These are phyloP conservation scores for Diplogasteroides magnus DNA, from an alignment of 1,140 invertebrate genomes.

Conservation along the genomic window DNA sequence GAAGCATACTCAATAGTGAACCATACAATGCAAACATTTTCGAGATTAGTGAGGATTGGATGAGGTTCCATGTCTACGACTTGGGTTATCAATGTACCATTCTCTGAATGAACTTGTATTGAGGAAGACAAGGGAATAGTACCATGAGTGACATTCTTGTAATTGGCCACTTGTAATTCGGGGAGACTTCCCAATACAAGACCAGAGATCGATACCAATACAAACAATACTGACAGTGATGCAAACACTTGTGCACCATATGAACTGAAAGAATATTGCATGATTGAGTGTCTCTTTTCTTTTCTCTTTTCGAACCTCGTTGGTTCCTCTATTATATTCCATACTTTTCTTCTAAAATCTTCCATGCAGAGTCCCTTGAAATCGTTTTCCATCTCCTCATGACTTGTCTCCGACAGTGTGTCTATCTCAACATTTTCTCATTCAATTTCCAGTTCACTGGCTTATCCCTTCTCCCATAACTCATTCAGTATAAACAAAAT, in stretches of 20 bases:
- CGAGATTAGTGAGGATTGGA: slow-evolving; percentile 34
- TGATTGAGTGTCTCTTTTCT: neutral
- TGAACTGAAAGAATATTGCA: slow-evolving; percentile 32
- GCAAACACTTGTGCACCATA: slow-evolving; percentile 41
- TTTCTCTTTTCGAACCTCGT: slow-evolving; percentile 22
- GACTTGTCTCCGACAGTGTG: too few species aligned
- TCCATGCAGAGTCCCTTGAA: slow-evolving; percentile 41
- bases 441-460: too few species aligned
- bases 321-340: slow-evolving; percentile 43
- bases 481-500: too few species aligned
- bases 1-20: slow-evolving; percentile 43
- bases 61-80: slow-evolving; percentile 41
- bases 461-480: too few species aligned
- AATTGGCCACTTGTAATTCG: slow-evolving; percentile 35
- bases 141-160: slow-evolving; percentile 1
- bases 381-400: slow-evolving; percentile 31
- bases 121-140: neutral
- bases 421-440: too few species aligned
- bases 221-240: slow-evolving; percentile 39
- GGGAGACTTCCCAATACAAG: slow-evolving; percentile 42
- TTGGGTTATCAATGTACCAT: slow-evolving; percentile 11
- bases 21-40: slow-evolving; percentile 47
- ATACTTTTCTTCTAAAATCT: slow-evolving; percentile 32
- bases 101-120: slow-evolving; percentile 3
- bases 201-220: slow-evolving; percentile 40